Percentiles rank a stretch among this genome's conserved stretches.
These are phyloP conservation scores for Craterocephalus amniculus DNA, from an alignment of 2,797 vertebrate species.

Conservation along the genomic window DNA sequence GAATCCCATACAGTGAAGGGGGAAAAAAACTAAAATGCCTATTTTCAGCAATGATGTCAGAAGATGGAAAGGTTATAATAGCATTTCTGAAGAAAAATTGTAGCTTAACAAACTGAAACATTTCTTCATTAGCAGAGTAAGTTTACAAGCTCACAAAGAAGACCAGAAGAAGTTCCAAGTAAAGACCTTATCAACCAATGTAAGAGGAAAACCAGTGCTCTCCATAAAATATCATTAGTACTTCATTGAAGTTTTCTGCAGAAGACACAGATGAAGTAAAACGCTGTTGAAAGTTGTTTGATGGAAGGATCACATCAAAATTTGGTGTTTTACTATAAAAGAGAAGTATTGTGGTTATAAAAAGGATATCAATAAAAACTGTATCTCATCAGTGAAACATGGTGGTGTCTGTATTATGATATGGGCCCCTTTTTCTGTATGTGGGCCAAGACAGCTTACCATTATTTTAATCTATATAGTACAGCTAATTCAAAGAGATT, in stretches of 20 bases:
- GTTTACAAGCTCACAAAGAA: neutral
- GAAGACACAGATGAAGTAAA: neutral
- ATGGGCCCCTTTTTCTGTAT: neutral
- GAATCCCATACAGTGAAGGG: conserved; percentile 7
- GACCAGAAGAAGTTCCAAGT: neutral
- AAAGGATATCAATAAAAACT: neutral
- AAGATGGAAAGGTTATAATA: neutral
- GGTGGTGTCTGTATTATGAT: neutral
- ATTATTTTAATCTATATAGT: neutral
- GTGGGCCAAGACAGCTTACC: neutral
- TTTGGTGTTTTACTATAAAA: neutral
- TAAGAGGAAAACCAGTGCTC: neutral
- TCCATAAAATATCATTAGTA: neutral
- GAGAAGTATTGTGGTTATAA: neutral
- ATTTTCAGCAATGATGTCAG: neutral
- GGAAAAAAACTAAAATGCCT: neutral
- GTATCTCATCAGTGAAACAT: neutral
- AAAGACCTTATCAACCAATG: neutral
- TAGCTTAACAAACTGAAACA: neutral
- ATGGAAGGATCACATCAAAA: neutral
- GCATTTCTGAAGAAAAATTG: conserved; percentile 13
- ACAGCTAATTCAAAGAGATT: neutral
- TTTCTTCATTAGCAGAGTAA: neutral
- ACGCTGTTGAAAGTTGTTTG: neutral
- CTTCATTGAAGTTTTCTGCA: neutral